Percentiles rank a stretch among this genome's conserved stretches.
Evolutionary conservation across 2,888 invertebrate species (phyloP).

Genomic region (Macropis europaea): DNA sequence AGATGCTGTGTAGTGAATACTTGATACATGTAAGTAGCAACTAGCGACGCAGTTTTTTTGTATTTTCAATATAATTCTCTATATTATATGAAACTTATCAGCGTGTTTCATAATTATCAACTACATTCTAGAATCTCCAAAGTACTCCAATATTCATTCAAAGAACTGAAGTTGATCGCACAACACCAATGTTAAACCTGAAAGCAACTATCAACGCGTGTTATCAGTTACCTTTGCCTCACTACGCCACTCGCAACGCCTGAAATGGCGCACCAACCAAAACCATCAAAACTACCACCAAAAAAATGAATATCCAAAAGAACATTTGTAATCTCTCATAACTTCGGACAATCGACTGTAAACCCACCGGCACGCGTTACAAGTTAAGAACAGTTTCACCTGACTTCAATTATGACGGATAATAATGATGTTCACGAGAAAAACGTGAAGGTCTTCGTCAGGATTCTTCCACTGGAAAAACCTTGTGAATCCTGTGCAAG

Average conservation of each 20-base stretch:
- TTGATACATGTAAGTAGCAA: slow-evolving; percentile 42
- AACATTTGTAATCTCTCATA: background rate
- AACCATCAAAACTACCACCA: background rate
- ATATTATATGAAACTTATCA: slow-evolving; percentile 5
- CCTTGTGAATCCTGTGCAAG: slow-evolving; percentile 53
- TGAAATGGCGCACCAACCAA: background rate
- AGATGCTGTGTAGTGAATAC: slow-evolving; percentile 31
- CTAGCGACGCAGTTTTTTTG: slow-evolving; percentile 38
- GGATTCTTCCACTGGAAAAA: slow-evolving; percentile 56
- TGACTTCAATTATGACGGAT: slow-evolving; percentile 35
- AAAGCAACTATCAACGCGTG: background rate
- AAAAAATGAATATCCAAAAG: slow-evolving; percentile 21
- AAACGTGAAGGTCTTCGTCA: slow-evolving; percentile 61
- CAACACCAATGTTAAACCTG: background rate
- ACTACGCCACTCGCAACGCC: background rate
- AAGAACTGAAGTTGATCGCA: background rate
- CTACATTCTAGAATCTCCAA: background rate
- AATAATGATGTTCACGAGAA: slow-evolving; percentile 33
- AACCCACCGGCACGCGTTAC: background rate
- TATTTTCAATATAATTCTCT: slow-evolving; percentile 51
- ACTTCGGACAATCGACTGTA: background rate
- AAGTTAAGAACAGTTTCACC: background rate
- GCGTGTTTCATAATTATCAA: too few species aligned
- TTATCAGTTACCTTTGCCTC: background rate
- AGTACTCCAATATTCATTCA: background rate